Evolutionary conservation across 1,140 invertebrate genomes (phyloP).

Genomic region (Saccostrea echinata): DNA sequence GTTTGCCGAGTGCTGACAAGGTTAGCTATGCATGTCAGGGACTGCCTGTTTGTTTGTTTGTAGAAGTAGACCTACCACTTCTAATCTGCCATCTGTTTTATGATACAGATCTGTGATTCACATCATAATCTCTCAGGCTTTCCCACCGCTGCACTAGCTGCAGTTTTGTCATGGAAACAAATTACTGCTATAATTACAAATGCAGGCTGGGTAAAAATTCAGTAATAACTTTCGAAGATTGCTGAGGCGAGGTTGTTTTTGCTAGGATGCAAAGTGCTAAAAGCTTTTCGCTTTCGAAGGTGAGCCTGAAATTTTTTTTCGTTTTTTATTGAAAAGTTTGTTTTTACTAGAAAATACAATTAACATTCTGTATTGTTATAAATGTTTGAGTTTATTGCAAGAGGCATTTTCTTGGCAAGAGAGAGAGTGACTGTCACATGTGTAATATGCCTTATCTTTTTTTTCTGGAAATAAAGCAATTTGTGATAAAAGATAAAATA

Average conservation of each 20-base stretch:
- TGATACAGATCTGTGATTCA: slow-evolving; percentile 32
- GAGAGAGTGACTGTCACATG: neutral
- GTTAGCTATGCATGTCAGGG: neutral
- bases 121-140: slow-evolving; percentile 17
- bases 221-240: slow-evolving; percentile 26
- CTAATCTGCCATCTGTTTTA: slow-evolving; percentile 21
- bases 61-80: neutral
- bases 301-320: neutral
- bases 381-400: neutral
- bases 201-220: slow-evolving; percentile 19
- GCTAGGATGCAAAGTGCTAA: neutral
- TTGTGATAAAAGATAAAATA: slow-evolving; percentile 9
- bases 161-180: slow-evolving; percentile 32
- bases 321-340: neutral
- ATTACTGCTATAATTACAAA: slow-evolving; percentile 23
- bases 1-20: neutral
- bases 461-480: neutral
- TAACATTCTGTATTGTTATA: neutral
- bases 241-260: neutral
- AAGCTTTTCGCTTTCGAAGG: slow-evolving; percentile 19
- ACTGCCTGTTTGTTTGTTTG: slow-evolving; percentile 19
- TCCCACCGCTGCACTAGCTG: neutral
- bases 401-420: neutral
- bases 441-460: neutral
- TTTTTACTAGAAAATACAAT: neutral